A percentile compares a stretch with the other conserved stretches of the same genome.
phyloP scores from a whole-genome alignment of 2,888 invertebrate genomes.

The Acronicta leporina region DNA sequence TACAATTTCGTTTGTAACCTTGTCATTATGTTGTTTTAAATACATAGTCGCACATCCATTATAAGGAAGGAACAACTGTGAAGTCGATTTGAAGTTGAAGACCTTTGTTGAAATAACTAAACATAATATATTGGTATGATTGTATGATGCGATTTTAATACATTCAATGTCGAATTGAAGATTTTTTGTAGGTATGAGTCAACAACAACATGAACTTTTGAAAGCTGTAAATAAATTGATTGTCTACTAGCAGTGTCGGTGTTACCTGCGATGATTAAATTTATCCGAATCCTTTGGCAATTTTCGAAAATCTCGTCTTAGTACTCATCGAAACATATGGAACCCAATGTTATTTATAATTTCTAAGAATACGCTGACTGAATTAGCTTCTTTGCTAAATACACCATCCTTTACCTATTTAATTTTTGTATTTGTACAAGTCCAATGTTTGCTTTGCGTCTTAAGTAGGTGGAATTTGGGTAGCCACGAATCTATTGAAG shows the following conservation, averaged over 20 bases:
- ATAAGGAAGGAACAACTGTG: conserved; percentile 27
- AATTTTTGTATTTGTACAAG: too few relatives aligned
- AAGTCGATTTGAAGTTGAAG: conserved; percentile 11
- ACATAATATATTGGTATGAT: conserved; percentile 2
- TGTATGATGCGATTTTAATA: conserved; percentile 18
- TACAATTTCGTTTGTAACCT: conserved; percentile 33
- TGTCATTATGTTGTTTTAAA: conserved; percentile 21
- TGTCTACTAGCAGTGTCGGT: too few relatives aligned
- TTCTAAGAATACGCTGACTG: too few relatives aligned
- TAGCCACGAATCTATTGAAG: background rate
- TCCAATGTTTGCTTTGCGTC: too few relatives aligned
- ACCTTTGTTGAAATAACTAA: conserved; percentile 9
- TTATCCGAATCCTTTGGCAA: too few relatives aligned
- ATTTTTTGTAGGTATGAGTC: conserved; percentile 13
- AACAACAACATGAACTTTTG: conserved; percentile 9
- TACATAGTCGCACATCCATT: conserved; percentile 17
- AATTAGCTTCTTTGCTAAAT: too few relatives aligned
- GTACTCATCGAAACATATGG: too few relatives aligned
- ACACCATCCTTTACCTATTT: too few relatives aligned
- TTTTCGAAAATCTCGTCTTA: too few relatives aligned
- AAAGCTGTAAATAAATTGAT: background rate
- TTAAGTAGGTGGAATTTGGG: background rate
- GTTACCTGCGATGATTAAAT: too few relatives aligned
- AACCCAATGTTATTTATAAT: too few relatives aligned
- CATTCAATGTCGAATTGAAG: conserved; percentile 26